Base-by-base conservation (phyloP, 2,797 vertebrate genomes). In the Podarcis siculus region DNA sequence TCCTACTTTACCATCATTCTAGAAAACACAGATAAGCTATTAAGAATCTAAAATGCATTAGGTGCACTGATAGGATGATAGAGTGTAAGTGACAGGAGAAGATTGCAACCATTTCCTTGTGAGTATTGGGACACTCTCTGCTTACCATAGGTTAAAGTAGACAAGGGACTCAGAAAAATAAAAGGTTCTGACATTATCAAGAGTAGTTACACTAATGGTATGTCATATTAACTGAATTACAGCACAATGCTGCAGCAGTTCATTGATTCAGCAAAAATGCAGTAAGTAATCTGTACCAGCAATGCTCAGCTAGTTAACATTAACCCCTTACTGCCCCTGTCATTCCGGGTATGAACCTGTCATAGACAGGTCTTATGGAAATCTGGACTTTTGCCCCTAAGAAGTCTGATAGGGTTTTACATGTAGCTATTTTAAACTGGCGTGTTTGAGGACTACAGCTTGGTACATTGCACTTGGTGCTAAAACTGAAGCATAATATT, bases 161-260 rank as follows among this genome's bases (percentile, higher is more conserved):
- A 49, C 66, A 72, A 61, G 75, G 35, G 37, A 72, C 12, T 69
- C 45, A 83, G 30, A 64, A 80, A 82, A 71, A 61, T 67, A 39
- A 89, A 84, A 71, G 32, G 25, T 35, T 83, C 32, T 87, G 42
- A 66, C 69, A 80, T 85, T 76, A 39, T 84, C 81, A 75, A 80
- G 76, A 75, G 39, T 79, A 87, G 71, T 75, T 73, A 73, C 5
- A 32, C 15, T 80, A 55, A 87, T 49, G 35, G 23, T 19, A 66
- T 83, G 27, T 64, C 75, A 79, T 80, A 42, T 76, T 87, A 80
- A 66, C n/a, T 86, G 73, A 77, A 83, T 82, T 83, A 83, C 21
- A 73, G 76, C 39, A 67, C 13, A 58, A 9, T 79, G n/a, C 27
- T 76, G 27, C 49, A 77, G 42, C 30, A 81, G 81, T 75, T 58